Conservation (phyloP, 2,888 invertebrate species). For the Pterostichus niger region DNA sequence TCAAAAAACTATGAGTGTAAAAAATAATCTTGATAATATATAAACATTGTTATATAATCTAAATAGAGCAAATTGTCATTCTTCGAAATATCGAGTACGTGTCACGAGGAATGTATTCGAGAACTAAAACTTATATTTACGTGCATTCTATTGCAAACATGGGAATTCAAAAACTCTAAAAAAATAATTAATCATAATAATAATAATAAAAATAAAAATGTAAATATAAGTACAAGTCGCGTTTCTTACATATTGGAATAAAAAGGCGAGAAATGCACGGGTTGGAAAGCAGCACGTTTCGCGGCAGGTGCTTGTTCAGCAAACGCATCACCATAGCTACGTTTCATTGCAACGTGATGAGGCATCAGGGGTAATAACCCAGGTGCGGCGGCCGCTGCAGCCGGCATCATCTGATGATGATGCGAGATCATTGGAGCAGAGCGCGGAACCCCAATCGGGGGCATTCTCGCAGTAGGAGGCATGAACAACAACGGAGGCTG, state of each 20-base stretch:
- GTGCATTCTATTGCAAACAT: not conserved
- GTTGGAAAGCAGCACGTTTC: conserved; percentile 74
- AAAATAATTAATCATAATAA: not conserved
- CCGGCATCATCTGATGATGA: conserved; percentile 68
- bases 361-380: conserved; percentile 71
- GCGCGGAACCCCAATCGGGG: conserved; percentile 64
- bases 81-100: conserved; percentile 53
- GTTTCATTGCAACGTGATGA: conserved; percentile 74
- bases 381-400: conserved; percentile 69
- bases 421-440: conserved; percentile 26
- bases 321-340: conserved; percentile 76
- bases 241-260: conserved; percentile 75
- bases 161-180: conserved; percentile 1
- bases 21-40: conserved; percentile 54
- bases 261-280: conserved; percentile 75
- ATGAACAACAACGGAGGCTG: conserved; percentile 76
- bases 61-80: conserved; percentile 39
- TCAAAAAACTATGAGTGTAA: conserved; percentile 55
- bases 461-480: conserved; percentile 71
- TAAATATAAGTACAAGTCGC: not conserved
- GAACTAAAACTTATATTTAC: not conserved
- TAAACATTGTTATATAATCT: conserved; percentile 54
- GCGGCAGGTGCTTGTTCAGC: conserved; percentile 74
- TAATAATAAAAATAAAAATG: not conserved
- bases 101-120: conserved; percentile 46